Percentiles rank a stretch among this genome's conserved stretches.
phyloP scores from a whole-genome alignment of 2,888 invertebrate species.

The Tubiluchus corallicola region DNA sequence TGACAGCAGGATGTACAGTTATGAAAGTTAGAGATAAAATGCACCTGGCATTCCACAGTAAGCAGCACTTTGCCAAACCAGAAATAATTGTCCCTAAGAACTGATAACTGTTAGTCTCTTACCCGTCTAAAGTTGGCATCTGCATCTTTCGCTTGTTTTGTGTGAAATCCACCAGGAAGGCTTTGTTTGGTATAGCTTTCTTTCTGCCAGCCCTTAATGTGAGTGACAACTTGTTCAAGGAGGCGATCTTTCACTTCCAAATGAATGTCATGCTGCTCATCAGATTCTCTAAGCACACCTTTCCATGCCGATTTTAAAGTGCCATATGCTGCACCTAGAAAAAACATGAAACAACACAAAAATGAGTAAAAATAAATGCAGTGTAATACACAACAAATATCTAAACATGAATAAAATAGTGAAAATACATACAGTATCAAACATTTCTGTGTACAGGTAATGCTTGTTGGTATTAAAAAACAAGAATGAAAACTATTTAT shows the following conservation, averaged over 20 bases:
- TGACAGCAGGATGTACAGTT: no score
- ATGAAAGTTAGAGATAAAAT: no score
- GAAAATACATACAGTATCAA: constrained; percentile 4
- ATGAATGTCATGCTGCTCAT: constrained; percentile 77
- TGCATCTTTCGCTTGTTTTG: constrained; percentile 60
- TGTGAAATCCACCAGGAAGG: constrained; percentile 12
- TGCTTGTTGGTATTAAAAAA: no score
- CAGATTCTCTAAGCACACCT: constrained; percentile 78
- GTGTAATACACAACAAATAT: constrained; percentile 1
- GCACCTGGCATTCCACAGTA: no score
- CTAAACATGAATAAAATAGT: constrained; percentile 1
- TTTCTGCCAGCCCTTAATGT: constrained; percentile 89
- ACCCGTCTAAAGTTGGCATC: constrained; percentile 93
- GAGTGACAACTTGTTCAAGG: constrained; percentile 64
- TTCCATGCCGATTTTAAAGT: constrained; percentile 95
- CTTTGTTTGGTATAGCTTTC: constrained; percentile 79
- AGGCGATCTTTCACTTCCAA: constrained; percentile 68
- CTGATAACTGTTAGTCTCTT: constrained; percentile 6
- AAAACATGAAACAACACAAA: constrained; percentile 5
- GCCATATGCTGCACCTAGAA: constrained; percentile 47
- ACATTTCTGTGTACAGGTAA: no score
- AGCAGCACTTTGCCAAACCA: no score
- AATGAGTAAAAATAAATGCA: constrained; percentile 10
- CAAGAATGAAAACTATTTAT: no score
- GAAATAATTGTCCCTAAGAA: no score